Percentiles rank a stretch among this genome's conserved stretches.
Conservation (phyloP, 2,888 invertebrate species). For the Dryadula phaetusa region DNA sequence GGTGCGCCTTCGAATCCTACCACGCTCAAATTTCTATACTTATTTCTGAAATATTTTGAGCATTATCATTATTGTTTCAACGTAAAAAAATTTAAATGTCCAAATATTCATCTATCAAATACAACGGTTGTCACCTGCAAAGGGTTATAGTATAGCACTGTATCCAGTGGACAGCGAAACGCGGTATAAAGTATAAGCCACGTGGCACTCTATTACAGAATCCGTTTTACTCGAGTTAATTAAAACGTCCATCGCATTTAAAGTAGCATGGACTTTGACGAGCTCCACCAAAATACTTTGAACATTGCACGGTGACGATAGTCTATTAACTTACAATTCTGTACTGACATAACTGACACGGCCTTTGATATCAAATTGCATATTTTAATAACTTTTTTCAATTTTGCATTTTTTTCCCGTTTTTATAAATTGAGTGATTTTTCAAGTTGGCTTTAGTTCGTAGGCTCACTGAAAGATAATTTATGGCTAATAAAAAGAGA, state of each 20-base stretch:
- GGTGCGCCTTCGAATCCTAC: no score
- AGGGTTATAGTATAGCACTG: slow-evolving; percentile 2
- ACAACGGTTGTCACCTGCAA: no score
- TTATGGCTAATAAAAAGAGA: no score
- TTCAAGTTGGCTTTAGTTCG: no score
- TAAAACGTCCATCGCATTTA: slow-evolving; percentile 60
- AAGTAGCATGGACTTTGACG: slow-evolving; percentile 23
- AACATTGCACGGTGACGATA: background rate
- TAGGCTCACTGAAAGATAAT: no score
- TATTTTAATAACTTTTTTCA: background rate
- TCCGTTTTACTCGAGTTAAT: slow-evolving; percentile 57
- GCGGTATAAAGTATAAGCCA: slow-evolving; percentile 19
- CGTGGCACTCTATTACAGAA: slow-evolving; percentile 45
- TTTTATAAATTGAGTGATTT: no score
- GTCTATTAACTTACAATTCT: slow-evolving; percentile 4
- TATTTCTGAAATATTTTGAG: no score
- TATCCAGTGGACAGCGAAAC: slow-evolving; percentile 3
- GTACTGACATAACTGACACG: background rate
- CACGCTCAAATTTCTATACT: no score
- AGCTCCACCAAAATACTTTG: slow-evolving; percentile 7
- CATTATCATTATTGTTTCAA: no score
- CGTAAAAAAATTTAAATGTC: no score
- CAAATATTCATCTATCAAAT: no score
- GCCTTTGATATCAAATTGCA: background rate
- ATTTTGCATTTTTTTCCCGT: background rate